Evolutionary conservation across 2,888 invertebrate species (phyloP), one percentile per base, ranked within the genome.

Genomic region (Pyrrhosoma nymphula): DNA sequence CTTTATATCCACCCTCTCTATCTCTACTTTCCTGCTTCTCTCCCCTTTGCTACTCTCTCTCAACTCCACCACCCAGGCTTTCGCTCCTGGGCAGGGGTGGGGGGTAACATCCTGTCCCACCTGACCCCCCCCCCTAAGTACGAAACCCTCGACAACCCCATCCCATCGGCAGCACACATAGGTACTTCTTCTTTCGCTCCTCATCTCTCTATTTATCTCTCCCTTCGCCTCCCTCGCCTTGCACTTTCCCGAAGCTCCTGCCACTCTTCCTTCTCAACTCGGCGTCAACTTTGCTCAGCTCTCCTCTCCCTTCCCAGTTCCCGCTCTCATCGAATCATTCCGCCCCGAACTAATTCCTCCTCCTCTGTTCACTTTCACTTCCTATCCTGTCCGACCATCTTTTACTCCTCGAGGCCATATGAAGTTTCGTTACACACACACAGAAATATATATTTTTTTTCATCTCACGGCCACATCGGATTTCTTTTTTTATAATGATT

Each of bases 261-360:
- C 63, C 39, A 63, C 91, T 39, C 60, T 39, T 91, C 91, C 56
- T 20, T 30, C 91, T 23, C 91, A 47, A 47, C 47, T 47, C 47
- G 47, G 47, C 47, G 60, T 91, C 91, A 90, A 88, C 91, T 91
- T 91, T 63, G 20, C 91, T 91, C 63, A 26, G 39, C 23, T 91
- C 91, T 63, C 47, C 47, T 8, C 47, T 20, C 60, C 60, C 56
- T 90, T 90, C 90, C 18, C 56, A 56, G 60, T 56, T 30, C 30
- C 47, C 30, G 12, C 90, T n/a, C 90, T 91, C 91, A 91, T 60
- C 91, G 91, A 91, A 91, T 91, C 91, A 91, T 91, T 91, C 91
- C 91, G 69, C 69, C 63, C 60, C 60, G 56, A 63, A 91, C 91
- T 91, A 63, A 91, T 91, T 91, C 63, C 91, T 91, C 35, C 60